Evolutionary conservation across 92 coral and sea anemone species (phyloP), one percentile per base, ranked within the genome.

Genomic region (Palythoa caribaeorum): DNA sequence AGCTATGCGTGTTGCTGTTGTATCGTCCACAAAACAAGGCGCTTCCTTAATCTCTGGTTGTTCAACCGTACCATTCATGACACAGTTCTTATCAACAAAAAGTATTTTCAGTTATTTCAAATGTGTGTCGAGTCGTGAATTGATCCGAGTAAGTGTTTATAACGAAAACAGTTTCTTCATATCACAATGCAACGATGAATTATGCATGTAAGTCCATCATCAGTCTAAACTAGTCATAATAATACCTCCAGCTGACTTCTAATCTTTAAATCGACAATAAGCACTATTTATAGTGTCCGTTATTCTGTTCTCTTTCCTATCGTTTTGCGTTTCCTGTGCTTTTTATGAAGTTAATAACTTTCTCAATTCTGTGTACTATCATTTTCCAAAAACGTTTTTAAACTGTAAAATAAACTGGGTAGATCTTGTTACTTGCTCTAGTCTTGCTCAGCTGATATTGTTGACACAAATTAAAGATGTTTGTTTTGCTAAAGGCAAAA

Each of bases 41-140:
- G 80, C 80, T 50, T 76, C 80, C 37, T 76, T 76, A 38, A 76
- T 76, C 38, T 47, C 28, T 13, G 80, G 60, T 53, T 28, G 16
- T 17, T 20, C 16, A 9, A 3, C 9, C 19, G 80, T 51, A 20
- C 14, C 50, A 21, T 76, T 76, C 80, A 76, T 76, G 75, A 20
- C 8, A 3, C 47, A 70, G 17, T 15, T 70, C 47, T 3, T n/a
- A 21, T 20, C 36, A 65, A 20, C 21, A 65, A 65, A 70, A 36
- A 1, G 47, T 9, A 9, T 0, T 21, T 28, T 70, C 40, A 8
- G 14, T 3, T 9, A 21, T 6, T 28, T 9, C 74, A 70, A 70
- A 19, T 62, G 19, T 28, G 28, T 28, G 28, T 28, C 28, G 28
- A 28, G 28, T 62, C 19, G 19, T 16, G 20, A 62, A 62, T 62